A percentile compares a stretch with the other conserved stretches of the same genome.
phyloP scores from a whole-genome alignment of 2,113 vertebrate species.

The Rhombomys opimus region DNA sequence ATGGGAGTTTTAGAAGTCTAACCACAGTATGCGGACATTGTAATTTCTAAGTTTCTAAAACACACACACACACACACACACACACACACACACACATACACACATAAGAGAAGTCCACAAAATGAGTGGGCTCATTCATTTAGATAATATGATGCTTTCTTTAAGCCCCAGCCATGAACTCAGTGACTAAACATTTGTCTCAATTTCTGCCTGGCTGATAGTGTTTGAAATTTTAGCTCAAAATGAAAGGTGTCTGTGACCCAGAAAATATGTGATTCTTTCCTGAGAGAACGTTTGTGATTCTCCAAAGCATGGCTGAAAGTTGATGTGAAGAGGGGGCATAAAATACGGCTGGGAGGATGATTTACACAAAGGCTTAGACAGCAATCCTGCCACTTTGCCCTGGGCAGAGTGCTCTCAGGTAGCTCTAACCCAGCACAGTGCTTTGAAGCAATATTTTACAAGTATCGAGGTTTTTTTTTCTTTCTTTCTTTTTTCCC shows the following conservation, averaged over 20 bases:
- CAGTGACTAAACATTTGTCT: constrained; percentile 46
- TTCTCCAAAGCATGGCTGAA: background rate
- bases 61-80: background rate
- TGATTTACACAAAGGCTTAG: constrained; percentile 75
- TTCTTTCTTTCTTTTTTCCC: background rate
- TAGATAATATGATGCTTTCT: background rate
- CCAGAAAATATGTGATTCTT: constrained; percentile 67
- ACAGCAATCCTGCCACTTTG: constrained; percentile 68
- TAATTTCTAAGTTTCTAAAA: constrained; percentile 30
- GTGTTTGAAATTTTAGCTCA: constrained; percentile 73
- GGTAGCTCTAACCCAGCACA: background rate
- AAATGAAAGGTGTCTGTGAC: constrained; percentile 58
- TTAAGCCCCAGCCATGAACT: background rate
- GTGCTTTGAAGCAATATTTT: constrained; percentile 23
- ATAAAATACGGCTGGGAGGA: constrained; percentile 71
- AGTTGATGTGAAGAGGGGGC: constrained; percentile 66
- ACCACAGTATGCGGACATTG: constrained; percentile 30
- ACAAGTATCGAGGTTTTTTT: constrained; percentile 35
- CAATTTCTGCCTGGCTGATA: constrained; percentile 63
- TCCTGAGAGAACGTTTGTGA: constrained; percentile 67
- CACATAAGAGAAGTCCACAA: constrained; percentile 4
- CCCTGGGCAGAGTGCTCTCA: background rate
- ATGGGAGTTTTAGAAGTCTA: constrained; percentile 67
- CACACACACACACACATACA: too few species aligned
- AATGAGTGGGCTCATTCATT: background rate